Conservation (phyloP, 2,113 vertebrate species). For the Machaerirhynchus nigripectus region DNA sequence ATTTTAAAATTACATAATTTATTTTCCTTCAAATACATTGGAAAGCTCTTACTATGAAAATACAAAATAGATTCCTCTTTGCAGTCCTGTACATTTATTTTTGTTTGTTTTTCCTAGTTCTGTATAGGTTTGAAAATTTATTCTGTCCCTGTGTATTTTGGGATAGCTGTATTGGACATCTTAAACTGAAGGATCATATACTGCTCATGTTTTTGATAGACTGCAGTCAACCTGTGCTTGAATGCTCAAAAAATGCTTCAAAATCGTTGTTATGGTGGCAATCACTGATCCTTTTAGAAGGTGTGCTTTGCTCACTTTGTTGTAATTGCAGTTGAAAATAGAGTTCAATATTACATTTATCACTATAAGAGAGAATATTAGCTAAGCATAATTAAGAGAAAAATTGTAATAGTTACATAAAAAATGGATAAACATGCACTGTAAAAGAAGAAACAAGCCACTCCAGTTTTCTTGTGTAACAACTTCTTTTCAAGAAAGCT, state of each 20-base stretch:
- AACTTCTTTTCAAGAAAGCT: neutral
- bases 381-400: neutral
- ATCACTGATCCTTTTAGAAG: neutral
- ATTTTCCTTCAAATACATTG: neutral
- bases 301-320: neutral
- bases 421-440: neutral
- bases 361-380: neutral
- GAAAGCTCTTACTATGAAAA: neutral
- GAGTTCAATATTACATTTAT: neutral
- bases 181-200: neutral
- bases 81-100: neutral
- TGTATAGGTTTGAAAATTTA: neutral
- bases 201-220: neutral
- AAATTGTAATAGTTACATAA: neutral
- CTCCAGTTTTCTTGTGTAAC: neutral
- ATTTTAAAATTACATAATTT: neutral
- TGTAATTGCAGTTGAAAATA: neutral
- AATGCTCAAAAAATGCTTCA: neutral
- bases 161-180: neutral
- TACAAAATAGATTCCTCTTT: neutral
- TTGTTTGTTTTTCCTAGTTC: neutral
- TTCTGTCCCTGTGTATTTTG: neutral
- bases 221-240: neutral
- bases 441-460: neutral
- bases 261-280: neutral